A percentile compares a stretch with the other conserved stretches of the same genome.
phyloP scores from a whole-genome alignment of 35 echinoderm and acorn worm species.

The Heliocidaris tuberculata region DNA sequence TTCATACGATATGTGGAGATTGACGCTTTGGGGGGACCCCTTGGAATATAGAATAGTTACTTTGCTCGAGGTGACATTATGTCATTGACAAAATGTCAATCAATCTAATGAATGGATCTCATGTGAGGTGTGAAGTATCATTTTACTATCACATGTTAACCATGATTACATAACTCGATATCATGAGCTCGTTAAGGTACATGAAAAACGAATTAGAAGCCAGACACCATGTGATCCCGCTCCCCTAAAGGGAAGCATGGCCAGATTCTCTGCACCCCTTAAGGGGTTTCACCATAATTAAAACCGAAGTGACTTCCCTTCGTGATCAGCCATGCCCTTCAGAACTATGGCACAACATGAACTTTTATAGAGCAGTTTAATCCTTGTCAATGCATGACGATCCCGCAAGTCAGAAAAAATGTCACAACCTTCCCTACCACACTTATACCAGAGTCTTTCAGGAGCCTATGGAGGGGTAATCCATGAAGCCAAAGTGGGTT shows the following conservation, averaged over 20 bases:
- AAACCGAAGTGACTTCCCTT: constrained; percentile 10
- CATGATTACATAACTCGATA: not conserved
- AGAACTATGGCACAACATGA: not conserved
- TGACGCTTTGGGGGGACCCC: too few relatives aligned
- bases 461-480: not conserved
- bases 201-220: not conserved
- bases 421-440: not conserved
- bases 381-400: not conserved
- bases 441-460: not conserved
- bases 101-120: not conserved
- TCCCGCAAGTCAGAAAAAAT: not conserved
- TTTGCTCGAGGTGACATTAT: not conserved
- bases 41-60: too few relatives aligned
- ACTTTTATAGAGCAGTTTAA: not conserved
- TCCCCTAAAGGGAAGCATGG: not conserved
- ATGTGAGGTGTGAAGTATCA: not conserved
- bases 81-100: not conserved
- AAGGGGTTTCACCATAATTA: not conserved
- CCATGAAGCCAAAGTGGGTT: not conserved
- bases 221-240: not conserved
- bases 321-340: not conserved
- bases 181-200: not conserved
- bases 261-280: not conserved
- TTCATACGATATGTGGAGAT: too few relatives aligned
- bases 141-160: not conserved